Base-by-base conservation (phyloP, 2,797 vertebrate genomes). In the Lerista edwardsae region DNA sequence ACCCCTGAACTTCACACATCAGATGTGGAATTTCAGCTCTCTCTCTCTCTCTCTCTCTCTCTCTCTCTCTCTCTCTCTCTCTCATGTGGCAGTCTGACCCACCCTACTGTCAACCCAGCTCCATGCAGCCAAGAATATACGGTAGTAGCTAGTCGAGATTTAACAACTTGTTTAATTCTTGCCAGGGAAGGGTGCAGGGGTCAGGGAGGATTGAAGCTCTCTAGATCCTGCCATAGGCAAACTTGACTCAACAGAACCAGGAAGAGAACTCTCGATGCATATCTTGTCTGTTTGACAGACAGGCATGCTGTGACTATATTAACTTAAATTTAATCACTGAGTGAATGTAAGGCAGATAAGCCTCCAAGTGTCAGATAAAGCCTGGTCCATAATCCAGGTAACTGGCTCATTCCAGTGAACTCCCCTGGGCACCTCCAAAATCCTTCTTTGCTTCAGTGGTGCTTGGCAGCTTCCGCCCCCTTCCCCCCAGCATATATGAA, bases 21-120 rank as follows among this genome's bases (percentile, higher is more conserved):
- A 93, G 88, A 89, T 91, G 90, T 77, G 57, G 75, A 78, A 47
- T 84, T 86, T 84, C 91, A 90, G 91, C 88, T 55, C 77, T 34
- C 89, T 6, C 23, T 29, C 25, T 69, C 79, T 34, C 78, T n/a
- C n/a, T n/a, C n/a, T n/a, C 72, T 14, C 1, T 11, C 29, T 12
- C 55, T 4, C 57, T 19, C 34, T 10, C 59, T 19, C 19, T 72
- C 17, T 59, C 75, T 10, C 59, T 27, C 23, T 29, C 25, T 69
- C 79, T 34, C 78, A 80, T 47, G 82, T 12, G 69, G 87, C 93
- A 90, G 77, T 89, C 91, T 91, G 91, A 82, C 79, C 85, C 82
- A 84, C 84, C 86, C 86, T 1, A 0, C 87, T 74, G 84, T 79
- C 89, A 89, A 75, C 84, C n/a, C 76, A 62, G 47, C 39, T 12